These are phyloP conservation scores for Nematopogon swammerdamellus DNA, from an alignment of 2,888 invertebrate species.

Conservation along the genomic window DNA sequence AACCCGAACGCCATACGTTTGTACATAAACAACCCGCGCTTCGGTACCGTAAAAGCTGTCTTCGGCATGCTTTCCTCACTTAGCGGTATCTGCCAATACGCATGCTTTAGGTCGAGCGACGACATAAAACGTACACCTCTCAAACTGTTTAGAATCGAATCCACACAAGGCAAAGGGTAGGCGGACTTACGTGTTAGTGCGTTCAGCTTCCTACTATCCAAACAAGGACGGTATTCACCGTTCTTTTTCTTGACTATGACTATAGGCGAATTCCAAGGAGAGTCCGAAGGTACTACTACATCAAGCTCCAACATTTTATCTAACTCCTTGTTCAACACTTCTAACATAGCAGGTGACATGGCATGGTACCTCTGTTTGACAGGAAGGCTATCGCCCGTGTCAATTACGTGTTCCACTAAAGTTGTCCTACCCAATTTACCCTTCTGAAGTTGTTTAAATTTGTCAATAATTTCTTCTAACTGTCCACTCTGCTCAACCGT, in stretches of 20 bases:
- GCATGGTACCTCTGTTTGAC: conserved; percentile 10
- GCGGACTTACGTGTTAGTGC: conserved; percentile 4
- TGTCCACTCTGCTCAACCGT: neutral
- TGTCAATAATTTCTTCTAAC: too few relatives aligned
- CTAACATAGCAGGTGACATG: conserved; percentile 8
- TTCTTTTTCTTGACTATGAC: conserved; percentile 13
- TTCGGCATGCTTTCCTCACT: neutral
- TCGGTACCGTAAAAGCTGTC: too few relatives aligned
- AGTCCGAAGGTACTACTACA: too few relatives aligned
- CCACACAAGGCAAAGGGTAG: conserved; percentile 8
- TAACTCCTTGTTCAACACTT: too few relatives aligned
- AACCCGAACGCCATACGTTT: neutral
- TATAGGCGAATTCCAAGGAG: conserved; percentile 15
- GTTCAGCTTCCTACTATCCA: conserved; percentile 11
- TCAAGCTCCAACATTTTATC: too few relatives aligned
- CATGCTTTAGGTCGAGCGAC: conserved; percentile 3
- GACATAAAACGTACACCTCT: too few relatives aligned
- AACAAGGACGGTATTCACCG: conserved; percentile 11
- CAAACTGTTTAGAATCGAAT: conserved; percentile 1
- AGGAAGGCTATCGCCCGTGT: too few relatives aligned
- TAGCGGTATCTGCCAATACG: too few relatives aligned
- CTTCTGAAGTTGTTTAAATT: too few relatives aligned
- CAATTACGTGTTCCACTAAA: conserved; percentile 6
- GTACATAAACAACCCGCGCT: conserved; percentile 6
- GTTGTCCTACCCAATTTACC: conserved; percentile 7